phyloP scores from a whole-genome alignment of 2,888 invertebrate species.

The Limnephilus rhombicus region DNA sequence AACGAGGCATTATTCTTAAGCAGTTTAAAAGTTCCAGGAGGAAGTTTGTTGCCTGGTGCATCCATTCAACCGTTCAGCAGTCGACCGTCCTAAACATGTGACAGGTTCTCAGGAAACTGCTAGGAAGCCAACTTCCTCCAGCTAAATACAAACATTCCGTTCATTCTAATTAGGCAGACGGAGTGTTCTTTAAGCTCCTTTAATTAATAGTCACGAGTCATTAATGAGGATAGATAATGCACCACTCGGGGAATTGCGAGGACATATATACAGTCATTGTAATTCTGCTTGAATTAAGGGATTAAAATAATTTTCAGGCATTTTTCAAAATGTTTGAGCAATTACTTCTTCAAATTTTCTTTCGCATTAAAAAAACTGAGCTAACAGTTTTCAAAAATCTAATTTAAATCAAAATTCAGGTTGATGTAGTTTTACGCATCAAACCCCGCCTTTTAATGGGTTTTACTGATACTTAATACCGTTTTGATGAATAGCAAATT shows the following conservation, averaged over 20 bases:
- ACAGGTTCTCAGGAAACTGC: constrained; percentile 43
- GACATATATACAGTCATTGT: neutral
- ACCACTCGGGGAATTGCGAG: neutral
- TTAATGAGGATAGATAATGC: neutral
- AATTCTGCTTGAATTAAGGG: neutral
- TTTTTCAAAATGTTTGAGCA: too few species aligned
- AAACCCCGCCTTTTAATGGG: neutral
- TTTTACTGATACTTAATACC: neutral
- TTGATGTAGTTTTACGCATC: neutral
- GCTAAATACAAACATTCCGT: constrained; percentile 42
- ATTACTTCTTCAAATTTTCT: too few species aligned
- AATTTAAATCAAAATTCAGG: too few species aligned
- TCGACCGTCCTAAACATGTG: constrained; percentile 48
- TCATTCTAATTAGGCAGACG: constrained; percentile 43
- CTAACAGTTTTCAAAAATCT: too few species aligned
- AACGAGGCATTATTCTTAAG: constrained; percentile 50
- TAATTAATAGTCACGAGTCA: neutral
- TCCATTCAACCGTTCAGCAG: neutral
- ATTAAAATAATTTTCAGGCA: neutral
- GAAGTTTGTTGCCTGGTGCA: constrained; percentile 21
- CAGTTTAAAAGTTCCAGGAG: constrained; percentile 44
- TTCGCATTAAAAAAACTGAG: too few species aligned
- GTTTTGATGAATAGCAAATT: neutral
- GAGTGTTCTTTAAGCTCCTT: neutral
- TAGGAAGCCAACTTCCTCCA: constrained; percentile 18